Conservation (phyloP, 1,140 invertebrate genomes). For the Micrasema minimum region DNA sequence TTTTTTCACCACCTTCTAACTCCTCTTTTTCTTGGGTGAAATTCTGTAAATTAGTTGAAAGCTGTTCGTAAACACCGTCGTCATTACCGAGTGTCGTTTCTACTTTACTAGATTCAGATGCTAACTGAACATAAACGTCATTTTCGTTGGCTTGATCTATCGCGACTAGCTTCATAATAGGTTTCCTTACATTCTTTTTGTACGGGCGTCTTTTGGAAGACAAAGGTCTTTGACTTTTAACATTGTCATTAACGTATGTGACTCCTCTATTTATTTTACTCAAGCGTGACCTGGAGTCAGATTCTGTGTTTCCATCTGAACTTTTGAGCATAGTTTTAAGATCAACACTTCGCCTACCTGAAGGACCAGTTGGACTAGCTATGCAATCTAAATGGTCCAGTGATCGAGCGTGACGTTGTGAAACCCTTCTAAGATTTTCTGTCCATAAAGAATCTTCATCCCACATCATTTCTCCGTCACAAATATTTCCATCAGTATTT, state of each 20-base stretch:
- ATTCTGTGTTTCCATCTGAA: conserved; percentile 48
- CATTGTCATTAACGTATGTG: conserved; percentile 79
- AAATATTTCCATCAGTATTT: conserved; percentile 38
- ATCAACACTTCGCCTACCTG: conserved; percentile 56
- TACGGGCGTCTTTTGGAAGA: conserved; percentile 43
- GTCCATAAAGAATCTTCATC: conserved; percentile 85
- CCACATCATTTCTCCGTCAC: conserved; percentile 77
- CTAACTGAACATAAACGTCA: conserved; percentile 71
- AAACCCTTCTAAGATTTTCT: conserved; percentile 80
- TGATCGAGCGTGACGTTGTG: conserved; percentile 81
- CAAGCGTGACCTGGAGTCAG: conserved; percentile 47
- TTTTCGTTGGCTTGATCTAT: conserved; percentile 60
- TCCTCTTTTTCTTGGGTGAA: conserved; percentile 7
- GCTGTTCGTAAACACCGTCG: conserved; percentile 65
- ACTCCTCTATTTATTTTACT: conserved; percentile 72
- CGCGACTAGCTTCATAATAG: conserved; percentile 1
- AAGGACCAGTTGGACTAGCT: conserved; percentile 54
- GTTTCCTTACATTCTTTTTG: conserved; percentile 42
- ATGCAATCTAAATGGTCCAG: conserved; percentile 80
- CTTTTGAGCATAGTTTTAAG: conserved; percentile 60
- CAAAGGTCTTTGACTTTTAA: conserved; percentile 57
- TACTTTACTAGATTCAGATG: conserved; percentile 56
- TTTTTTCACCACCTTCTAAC: not conserved
- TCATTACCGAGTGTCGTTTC: conserved; percentile 54
- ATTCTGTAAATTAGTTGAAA: conserved; percentile 56